Percentiles rank a stretch among this genome's conserved stretches.
phyloP scores from a whole-genome alignment of 2,797 vertebrate species.

The Micrastur ruficollis region DNA sequence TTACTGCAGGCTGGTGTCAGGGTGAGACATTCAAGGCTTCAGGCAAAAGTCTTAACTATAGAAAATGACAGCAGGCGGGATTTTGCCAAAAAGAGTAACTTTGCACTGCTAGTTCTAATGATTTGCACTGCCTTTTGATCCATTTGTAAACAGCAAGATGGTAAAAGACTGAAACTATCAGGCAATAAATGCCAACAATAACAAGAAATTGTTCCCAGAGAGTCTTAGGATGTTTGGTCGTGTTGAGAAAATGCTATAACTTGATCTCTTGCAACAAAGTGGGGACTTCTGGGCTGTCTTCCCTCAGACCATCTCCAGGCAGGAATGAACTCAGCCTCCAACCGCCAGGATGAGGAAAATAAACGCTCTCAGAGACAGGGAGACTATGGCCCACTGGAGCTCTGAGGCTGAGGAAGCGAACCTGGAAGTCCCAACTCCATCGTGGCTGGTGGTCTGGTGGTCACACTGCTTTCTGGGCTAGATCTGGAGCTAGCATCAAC shows the following conservation, averaged over 20 bases:
- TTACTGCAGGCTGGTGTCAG: conserved; percentile 77
- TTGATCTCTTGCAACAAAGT: not conserved
- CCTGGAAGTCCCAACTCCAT: not conserved
- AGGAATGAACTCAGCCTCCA: not conserved
- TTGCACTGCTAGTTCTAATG: conserved; percentile 55
- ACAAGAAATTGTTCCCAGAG: conserved; percentile 47
- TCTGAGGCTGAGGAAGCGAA: not conserved
- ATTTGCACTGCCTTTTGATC: conserved; percentile 62
- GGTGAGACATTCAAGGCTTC: conserved; percentile 70
- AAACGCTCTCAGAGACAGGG: not conserved
- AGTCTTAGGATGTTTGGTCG: conserved; percentile 23
- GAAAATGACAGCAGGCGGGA: conserved; percentile 71
- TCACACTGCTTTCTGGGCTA: rapidly evolving
- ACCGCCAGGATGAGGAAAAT: not conserved
- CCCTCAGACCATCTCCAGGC: not conserved
- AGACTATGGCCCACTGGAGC: not conserved
- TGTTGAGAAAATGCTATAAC: conserved; percentile 14
- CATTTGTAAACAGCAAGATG: conserved; percentile 56
- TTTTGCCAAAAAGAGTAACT: conserved; percentile 65
- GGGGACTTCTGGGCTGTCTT: not conserved
- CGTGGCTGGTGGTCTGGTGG: rapidly evolving
- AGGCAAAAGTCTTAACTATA: conserved; percentile 73
- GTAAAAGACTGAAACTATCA: conserved; percentile 32
- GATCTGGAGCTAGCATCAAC: not conserved
- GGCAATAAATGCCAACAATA: conserved; percentile 53